phyloP scores from a whole-genome alignment of 2,797 vertebrate species.

The Betta splendens region DNA sequence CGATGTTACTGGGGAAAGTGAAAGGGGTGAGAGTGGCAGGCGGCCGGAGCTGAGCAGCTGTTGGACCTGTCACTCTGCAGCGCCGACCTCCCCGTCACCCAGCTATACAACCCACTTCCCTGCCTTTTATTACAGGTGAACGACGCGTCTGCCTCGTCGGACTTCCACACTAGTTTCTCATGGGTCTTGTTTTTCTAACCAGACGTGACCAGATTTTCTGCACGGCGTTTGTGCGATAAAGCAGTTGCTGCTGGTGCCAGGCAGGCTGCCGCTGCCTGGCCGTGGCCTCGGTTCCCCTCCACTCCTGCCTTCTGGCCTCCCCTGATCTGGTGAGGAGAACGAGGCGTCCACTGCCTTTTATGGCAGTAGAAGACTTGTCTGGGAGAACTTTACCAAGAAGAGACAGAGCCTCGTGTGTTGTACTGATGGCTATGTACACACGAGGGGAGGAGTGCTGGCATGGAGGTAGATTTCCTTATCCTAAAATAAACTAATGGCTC shows the following conservation, averaged over 20 bases:
- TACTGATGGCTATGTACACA: slow-evolving; percentile 46
- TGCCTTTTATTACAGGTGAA: slow-evolving; percentile 46
- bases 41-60: slow-evolving; percentile 65
- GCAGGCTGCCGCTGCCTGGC: slow-evolving; percentile 37
- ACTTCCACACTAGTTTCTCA: not conserved
- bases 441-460: slow-evolving; percentile 67
- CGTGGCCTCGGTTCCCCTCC: slow-evolving; percentile 46
- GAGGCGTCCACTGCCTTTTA: slow-evolving; percentile 80
- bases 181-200: not conserved
- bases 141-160: not conserved
- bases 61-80: slow-evolving; percentile 40
- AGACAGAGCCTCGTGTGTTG: slow-evolving; percentile 54
- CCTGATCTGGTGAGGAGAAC: slow-evolving; percentile 61
- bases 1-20: slow-evolving; percentile 51
- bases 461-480: slow-evolving; percentile 71
- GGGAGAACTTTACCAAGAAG: slow-evolving; percentile 67
- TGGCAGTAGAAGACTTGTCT: slow-evolving; percentile 75
- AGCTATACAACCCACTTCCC: slow-evolving; percentile 44
- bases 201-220: slow-evolving; percentile 3
- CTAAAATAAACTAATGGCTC: slow-evolving; percentile 77
- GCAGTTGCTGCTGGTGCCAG: slow-evolving; percentile 54
- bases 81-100: slow-evolving; percentile 56
- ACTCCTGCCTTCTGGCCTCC: slow-evolving; percentile 50
- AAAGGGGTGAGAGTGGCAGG: slow-evolving; percentile 49
- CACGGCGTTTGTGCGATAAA: not conserved